A percentile compares a stretch with the other conserved stretches of the same genome.
These are phyloP conservation scores for Gymnarchus niloticus DNA, from an alignment of 2,113 vertebrate genomes.

Conservation along the genomic window DNA sequence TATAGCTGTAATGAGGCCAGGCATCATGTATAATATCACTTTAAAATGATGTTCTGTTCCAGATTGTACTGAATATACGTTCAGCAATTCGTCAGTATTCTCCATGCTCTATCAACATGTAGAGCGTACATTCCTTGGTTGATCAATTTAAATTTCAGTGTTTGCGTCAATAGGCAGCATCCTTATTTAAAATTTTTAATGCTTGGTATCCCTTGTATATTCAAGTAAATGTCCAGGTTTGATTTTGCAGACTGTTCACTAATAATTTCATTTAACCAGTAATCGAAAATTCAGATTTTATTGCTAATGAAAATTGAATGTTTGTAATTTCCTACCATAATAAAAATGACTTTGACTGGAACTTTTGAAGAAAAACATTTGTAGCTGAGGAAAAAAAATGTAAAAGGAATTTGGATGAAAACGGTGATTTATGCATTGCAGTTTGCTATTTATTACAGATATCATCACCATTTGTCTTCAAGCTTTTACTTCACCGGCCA, in stretches of 20 bases:
- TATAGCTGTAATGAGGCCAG: too few species aligned
- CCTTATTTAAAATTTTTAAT: background rate
- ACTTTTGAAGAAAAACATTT: background rate
- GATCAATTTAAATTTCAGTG: background rate
- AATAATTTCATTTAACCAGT: background rate
- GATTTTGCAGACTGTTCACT: background rate
- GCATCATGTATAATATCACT: too few species aligned
- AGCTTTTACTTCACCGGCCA: slow-evolving; percentile 87
- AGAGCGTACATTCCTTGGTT: background rate
- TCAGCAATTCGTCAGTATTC: background rate
- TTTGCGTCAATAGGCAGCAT: background rate
- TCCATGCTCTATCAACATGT: background rate
- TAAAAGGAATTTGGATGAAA: background rate
- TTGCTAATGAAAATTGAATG: background rate
- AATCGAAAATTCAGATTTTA: background rate
- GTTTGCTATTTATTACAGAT: slow-evolving; percentile 65
- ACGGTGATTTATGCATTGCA: background rate
- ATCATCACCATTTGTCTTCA: slow-evolving; percentile 97
- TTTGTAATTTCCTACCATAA: background rate
- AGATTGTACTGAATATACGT: background rate
- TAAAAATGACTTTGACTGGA: background rate
- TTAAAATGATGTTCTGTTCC: background rate
- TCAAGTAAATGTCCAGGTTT: background rate
- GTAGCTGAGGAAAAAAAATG: background rate
- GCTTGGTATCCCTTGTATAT: background rate